A percentile compares a stretch with the other conserved stretches of the same genome.
These are phyloP conservation scores for Lanistes nyassanus DNA, from an alignment of 1,140 invertebrate genomes.

Conservation along the genomic window DNA sequence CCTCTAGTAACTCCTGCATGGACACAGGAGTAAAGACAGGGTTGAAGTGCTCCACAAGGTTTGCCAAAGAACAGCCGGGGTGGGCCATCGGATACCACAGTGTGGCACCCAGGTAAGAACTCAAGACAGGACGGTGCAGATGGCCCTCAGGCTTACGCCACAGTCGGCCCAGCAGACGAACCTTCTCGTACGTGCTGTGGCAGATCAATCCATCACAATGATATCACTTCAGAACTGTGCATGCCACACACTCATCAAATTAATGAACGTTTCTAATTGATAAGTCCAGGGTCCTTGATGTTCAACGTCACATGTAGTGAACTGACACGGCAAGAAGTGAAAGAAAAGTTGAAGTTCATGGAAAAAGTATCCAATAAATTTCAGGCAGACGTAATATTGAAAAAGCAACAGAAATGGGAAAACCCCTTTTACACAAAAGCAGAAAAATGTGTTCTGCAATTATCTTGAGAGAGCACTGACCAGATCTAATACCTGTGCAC, in stretches of 20 bases:
- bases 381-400: too few species aligned
- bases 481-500: too few species aligned
- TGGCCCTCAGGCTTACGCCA: conserved; percentile 82
- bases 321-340: too few species aligned
- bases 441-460: too few species aligned
- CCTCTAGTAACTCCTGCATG: conserved; percentile 63
- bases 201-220: background rate
- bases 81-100: conserved; percentile 74
- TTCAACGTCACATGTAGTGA: too few species aligned
- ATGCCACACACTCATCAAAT: background rate
- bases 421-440: too few species aligned
- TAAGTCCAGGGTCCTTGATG: too few species aligned
- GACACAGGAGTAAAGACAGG: conserved; percentile 62
- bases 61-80: conserved; percentile 68
- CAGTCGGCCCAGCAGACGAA: conserved; percentile 68
- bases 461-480: too few species aligned
- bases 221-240: background rate
- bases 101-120: conserved; percentile 76
- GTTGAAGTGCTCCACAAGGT: conserved; percentile 43
- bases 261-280: too few species aligned
- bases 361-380: too few species aligned
- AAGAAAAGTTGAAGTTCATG: too few species aligned
- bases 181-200: conserved; percentile 56
- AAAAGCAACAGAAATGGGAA: too few species aligned
- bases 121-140: conserved; percentile 76